Base-by-base conservation (phyloP, 1,140 invertebrate genomes). In the Leptoteleia sp. region DNA sequence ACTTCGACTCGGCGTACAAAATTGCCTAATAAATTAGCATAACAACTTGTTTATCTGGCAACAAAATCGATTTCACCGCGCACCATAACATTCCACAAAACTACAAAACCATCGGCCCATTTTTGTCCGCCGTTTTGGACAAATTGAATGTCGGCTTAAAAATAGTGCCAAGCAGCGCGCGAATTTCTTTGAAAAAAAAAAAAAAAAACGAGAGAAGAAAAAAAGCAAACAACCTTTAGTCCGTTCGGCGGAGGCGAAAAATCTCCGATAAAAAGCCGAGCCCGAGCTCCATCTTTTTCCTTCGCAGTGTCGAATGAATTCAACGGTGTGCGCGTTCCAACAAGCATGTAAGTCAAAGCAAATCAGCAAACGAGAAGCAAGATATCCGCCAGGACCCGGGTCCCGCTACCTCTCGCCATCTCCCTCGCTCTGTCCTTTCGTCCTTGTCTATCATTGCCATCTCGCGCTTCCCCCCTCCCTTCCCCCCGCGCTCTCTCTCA, bases 281-380 rank as follows among this genome's bases (percentile, higher is more conserved):
- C 12, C 35, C 12, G 5, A 22, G 19, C 22, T 19, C 5, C 13
- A n/a, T n/a, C n/a, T n/a, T 37, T 42, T 59, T 19, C 54, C 6
- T 22, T 27, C 12, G 11, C 13, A 33, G 11, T 15, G 31, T 42
- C 19, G 16, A 9, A 40, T 47, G 50, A 47, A 81, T 82, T 79
- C n/a, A n/a, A n/a, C 77, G 75, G 78, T 77, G 81, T 81, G 81
- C 79, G 81, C 76, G 79, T 81, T 80, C 77, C 64, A 72, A 81
- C 78, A 62, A 79, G 75, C 79, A 43, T 55, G 75, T 72, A 52
- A 67, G 61, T 67, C 42, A 71, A 71, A 76, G 52, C 45, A 35
- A 65, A 43, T 27, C 48, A 61, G 54, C 29, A 40, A 70, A 75
- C 43, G 29, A 50, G 17, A 37, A 72, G 54, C 55, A 42, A 61